Evolutionary conservation across 2,888 invertebrate species (phyloP).

Genomic region (Platycheirus albimanus): DNA sequence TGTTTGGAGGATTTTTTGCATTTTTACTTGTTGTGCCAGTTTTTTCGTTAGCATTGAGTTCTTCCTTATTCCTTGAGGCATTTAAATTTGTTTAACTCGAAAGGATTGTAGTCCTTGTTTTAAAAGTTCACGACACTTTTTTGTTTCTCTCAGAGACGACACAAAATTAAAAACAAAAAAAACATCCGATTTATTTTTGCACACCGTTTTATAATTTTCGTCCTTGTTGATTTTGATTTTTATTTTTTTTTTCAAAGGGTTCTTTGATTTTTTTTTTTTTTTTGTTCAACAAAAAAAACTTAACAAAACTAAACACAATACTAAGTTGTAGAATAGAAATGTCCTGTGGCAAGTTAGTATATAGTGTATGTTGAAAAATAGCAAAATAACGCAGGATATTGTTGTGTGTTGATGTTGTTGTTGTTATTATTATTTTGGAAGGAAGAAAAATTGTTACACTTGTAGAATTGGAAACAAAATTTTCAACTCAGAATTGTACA

Average conservation of each 20-base stretch:
- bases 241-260: constrained; percentile 46
- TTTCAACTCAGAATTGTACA: constrained; percentile 42
- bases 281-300: constrained; percentile 75
- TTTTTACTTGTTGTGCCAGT: constrained; percentile 52
- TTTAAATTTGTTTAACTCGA: constrained; percentile 44
- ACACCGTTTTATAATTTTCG: constrained; percentile 49
- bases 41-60: constrained; percentile 25
- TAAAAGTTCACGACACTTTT: constrained; percentile 56
- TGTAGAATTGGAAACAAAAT: constrained; percentile 26
- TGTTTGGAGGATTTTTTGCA: constrained; percentile 58
- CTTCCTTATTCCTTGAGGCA: constrained; percentile 67
- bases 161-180: constrained; percentile 37
- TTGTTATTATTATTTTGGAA: too few relatives aligned
- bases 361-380: constrained; percentile 77
- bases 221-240: constrained; percentile 48
- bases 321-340: constrained; percentile 55
- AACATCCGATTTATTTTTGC: constrained; percentile 45
- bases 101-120: constrained; percentile 49
- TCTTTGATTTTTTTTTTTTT: too few relatives aligned
- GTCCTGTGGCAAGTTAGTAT: constrained; percentile 77
- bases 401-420: constrained; percentile 61
- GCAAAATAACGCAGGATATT: constrained; percentile 78
- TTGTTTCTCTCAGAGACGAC: constrained; percentile 49
- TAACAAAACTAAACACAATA: constrained; percentile 67
- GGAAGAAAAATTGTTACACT: constrained; percentile 46